Percentiles rank a stretch among this genome's conserved stretches.
Evolutionary conservation across 2,113 vertebrate genomes (phyloP).

Genomic region (Campylomormyrus tamandua): DNA sequence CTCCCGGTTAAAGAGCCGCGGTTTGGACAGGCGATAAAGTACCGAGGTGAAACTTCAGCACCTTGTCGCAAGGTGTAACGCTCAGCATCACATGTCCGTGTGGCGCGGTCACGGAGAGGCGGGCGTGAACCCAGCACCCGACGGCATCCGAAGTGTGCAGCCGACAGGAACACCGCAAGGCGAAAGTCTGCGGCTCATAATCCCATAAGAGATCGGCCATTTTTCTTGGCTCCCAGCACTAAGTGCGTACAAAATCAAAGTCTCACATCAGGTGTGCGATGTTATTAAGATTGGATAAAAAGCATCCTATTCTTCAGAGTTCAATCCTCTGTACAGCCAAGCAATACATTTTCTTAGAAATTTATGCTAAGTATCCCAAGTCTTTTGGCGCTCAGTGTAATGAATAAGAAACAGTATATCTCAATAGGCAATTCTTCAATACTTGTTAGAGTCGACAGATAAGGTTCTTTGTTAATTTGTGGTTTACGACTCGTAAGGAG

Average conservation of each 20-base stretch:
- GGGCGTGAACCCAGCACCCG: neutral
- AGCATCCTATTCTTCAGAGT: neutral
- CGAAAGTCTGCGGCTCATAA: neutral
- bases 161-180: neutral
- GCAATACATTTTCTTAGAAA: neutral
- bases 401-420: neutral
- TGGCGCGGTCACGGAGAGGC: neutral
- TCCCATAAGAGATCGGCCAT: neutral
- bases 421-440: constrained; percentile 30
- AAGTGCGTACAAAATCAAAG: neutral
- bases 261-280: neutral
- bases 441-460: constrained; percentile 25
- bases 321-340: neutral
- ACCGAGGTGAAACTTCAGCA: neutral
- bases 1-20: constrained; percentile 39
- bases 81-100: neutral
- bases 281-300: neutral
- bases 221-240: neutral
- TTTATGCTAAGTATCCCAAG: neutral
- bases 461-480: constrained; percentile 39
- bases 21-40: constrained; percentile 32
- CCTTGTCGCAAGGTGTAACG: neutral
- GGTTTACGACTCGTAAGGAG: constrained; percentile 47
- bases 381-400: neutral
- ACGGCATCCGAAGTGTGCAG: neutral